Percentiles rank a stretch among this genome's conserved stretches.
These are phyloP conservation scores for Catharus minimus DNA, from an alignment of 2,113 vertebrate genomes.

Conservation along the genomic window DNA sequence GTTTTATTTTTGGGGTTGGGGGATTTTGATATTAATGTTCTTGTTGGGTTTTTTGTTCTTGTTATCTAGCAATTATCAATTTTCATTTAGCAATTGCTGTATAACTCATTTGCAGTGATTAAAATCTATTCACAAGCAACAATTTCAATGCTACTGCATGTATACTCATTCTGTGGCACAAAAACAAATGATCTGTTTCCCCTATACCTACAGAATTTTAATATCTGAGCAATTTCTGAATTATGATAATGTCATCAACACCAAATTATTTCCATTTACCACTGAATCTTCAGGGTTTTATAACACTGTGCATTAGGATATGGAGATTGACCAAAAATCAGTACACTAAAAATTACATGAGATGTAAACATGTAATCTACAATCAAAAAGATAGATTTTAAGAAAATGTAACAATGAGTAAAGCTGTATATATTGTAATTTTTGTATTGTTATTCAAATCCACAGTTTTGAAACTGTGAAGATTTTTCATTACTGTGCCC, in stretches of 20 bases:
- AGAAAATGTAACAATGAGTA: not conserved
- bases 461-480: not conserved
- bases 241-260: not conserved
- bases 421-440: not conserved
- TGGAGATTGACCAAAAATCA: not conserved
- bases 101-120: not conserved
- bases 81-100: not conserved
- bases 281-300: not conserved
- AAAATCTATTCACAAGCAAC: not conserved
- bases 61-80: not conserved
- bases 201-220: not conserved
- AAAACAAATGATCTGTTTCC: not conserved
- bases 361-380: not conserved
- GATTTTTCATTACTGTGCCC: not conserved
- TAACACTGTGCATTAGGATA: not conserved
- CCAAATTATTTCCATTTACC: not conserved
- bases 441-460: not conserved
- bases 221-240: not conserved
- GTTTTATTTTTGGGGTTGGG: accelerated
- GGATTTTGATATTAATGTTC: not conserved
- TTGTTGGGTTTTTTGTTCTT: not conserved
- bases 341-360: not conserved
- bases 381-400: not conserved
- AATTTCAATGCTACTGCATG: not conserved
- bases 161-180: not conserved